Base-by-base conservation (phyloP, 1,140 invertebrate genomes). In the Conus betulinus region DNA sequence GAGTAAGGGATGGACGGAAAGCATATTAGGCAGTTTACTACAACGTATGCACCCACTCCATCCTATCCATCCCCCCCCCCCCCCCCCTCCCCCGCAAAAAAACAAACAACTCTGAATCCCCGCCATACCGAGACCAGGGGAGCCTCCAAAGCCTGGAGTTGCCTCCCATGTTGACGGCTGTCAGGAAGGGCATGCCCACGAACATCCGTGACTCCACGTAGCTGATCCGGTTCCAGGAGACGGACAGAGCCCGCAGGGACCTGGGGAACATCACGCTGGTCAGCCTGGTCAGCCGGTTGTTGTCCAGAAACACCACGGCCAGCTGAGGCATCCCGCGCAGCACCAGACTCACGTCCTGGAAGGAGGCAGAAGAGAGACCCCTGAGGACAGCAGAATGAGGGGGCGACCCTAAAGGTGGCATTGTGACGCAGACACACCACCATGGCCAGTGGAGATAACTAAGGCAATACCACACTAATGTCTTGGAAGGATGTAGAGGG, bases 181-280 rank as follows among this genome's bases (percentile, higher is more conserved):
- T 76, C 7, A 87, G 85, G 39, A 4, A 5, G 17, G 71, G 85
- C 39, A 78, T 51, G 25, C 23, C 25, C 5, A 78, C 8, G 51
- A 87, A 87, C 3, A 87, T 51, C 7, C 39, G 6, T 5, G 71
- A 74, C 39, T 87, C 85, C 57, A 87, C 0, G 88, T 82, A 74
- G 20, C 74, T 23, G 27, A 92, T 87, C 4, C 52, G 27, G 85
- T 92, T 92, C 17, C 84, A 17, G 23, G 85, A 71, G 5, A 92
- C 39, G 17, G 90, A 87, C 39, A 92, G 63, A 15, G 79, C 57
- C 25, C 74, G 78, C 11, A 92, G 60, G 13, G 89, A 87, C 20
- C 51, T 10, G 15, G 84, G 27, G 87, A 81, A 85, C 87, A 63
- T 84, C 39, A 76, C 23, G 88, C 79, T 20, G 60, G 74, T 63